Conservation (phyloP, 2,113 vertebrate genomes). For the Polypterus senegalus region DNA sequence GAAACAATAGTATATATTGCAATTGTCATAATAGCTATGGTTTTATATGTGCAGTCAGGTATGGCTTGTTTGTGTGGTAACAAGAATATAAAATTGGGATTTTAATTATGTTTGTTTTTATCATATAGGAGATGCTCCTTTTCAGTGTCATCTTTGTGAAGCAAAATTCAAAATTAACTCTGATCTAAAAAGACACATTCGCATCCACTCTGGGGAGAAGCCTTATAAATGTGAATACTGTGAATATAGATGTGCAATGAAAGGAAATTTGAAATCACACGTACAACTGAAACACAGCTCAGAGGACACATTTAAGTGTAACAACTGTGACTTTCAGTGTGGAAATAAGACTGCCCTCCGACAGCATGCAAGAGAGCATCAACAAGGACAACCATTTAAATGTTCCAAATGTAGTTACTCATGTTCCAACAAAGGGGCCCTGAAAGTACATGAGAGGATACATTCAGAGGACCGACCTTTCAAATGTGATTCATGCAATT, state of each 20-base stretch:
- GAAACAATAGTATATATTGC: no score
- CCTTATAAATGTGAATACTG: conserved; percentile 92
- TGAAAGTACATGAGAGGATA: conserved; percentile 78
- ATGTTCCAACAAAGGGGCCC: conserved; percentile 79
- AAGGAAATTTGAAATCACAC: conserved; percentile 92
- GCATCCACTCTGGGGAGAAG: conserved; percentile 92
- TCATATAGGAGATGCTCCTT: conserved; percentile 68
- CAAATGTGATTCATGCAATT: conserved; percentile 70
- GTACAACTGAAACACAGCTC: conserved; percentile 79
- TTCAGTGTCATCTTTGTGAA: conserved; percentile 86
- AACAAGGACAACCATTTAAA: conserved; percentile 67
- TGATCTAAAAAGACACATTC: conserved; percentile 86
- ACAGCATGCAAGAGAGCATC: conserved; percentile 75
- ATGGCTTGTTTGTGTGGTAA: neutral
- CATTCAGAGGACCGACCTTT: conserved; percentile 87
- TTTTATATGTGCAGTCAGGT: neutral
- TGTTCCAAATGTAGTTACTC: conserved; percentile 82
- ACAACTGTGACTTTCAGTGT: conserved; percentile 78
- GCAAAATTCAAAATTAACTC: conserved; percentile 99
- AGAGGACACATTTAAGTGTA: conserved; percentile 65
- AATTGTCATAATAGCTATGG: neutral
- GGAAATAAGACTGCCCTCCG: conserved; percentile 74
- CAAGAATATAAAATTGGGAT: neutral
- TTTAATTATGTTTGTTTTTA: conserved; percentile 10
- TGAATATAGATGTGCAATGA: conserved; percentile 92